Evolutionary conservation across 2,113 vertebrate genomes (phyloP).

Genomic region (Lycocorax pyrrhopterus): DNA sequence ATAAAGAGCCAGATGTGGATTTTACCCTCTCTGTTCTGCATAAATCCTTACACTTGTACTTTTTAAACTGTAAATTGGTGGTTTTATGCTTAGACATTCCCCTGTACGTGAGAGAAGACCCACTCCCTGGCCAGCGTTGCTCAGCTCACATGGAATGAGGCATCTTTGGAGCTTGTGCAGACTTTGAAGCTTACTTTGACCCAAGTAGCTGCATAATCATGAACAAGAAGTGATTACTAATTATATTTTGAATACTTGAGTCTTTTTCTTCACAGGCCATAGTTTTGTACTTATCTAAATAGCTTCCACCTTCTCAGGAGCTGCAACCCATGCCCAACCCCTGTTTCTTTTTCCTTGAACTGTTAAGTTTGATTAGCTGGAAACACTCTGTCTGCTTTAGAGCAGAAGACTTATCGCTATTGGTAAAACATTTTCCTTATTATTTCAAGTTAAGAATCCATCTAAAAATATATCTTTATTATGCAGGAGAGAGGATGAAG

Average conservation of each 20-base stretch:
- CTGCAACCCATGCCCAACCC: background rate
- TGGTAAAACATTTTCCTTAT: background rate
- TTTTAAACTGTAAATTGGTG: background rate
- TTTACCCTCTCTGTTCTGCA: background rate
- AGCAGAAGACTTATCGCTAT: background rate
- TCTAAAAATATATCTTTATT: background rate
- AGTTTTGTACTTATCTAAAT: background rate
- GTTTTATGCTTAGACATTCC: background rate
- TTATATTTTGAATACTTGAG: background rate
- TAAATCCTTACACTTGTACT: background rate
- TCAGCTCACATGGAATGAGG: background rate
- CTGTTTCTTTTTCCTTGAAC: background rate
- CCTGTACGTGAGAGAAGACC: background rate
- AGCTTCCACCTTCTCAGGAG: background rate
- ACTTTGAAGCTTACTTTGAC: background rate
- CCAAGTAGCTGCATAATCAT: background rate
- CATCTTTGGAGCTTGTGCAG: background rate
- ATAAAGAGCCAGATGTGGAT: background rate
- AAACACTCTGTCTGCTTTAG: background rate
- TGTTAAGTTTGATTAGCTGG: background rate
- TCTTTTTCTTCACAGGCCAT: background rate
- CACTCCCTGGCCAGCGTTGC: fast-evolving
- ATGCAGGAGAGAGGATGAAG: background rate
- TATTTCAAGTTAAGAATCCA: background rate
- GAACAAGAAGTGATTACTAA: background rate